Evolutionary conservation across 1,140 invertebrate genomes (phyloP), one percentile per base, ranked within the genome.

Genomic region (Halictus rubicundus): DNA sequence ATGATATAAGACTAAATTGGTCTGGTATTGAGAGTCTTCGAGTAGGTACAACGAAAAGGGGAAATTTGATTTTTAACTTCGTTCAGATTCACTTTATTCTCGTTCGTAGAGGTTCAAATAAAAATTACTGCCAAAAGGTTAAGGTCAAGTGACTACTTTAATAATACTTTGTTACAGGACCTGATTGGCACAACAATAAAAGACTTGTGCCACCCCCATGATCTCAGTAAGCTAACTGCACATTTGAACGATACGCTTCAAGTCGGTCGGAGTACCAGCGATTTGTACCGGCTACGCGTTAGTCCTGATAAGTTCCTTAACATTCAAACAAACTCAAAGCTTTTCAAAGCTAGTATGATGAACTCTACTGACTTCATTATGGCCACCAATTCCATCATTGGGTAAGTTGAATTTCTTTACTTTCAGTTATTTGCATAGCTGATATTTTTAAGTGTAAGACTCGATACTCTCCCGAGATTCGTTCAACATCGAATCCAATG

Each of bases 321-420:
- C 91, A 96, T 98, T 77, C 96, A 97, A 94, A 97, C 97, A 54
- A 97, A 97, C 91, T 97, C 97, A 86, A 97, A 96, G 93, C 93
- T 97, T 78, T 98, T 98, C 90, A 95, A 95, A 87, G 94, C 94
- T 42, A 96, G 95, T 90, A 94, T 95, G 61, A 94, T 95, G 79
- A 94, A 94, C 63, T 96, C 97, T 81, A 94, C 94, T 70, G 97
- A 98, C 89, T 98, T 98, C 92, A 97, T 99, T 79, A 98, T 98
- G 96, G 97, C 97, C 64, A 97, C 97, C 63, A 97, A 98, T 92
- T 97, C 97, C 66, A 96, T 99, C 94, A 93, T 97, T 80, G 92
- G 94, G 95, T 95, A 94, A 95, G 93, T 93, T 73, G 63, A 74
- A 19, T 14, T 1, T 16, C 27, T 46, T 9, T 16, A 27, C 46